phyloP scores from a whole-genome alignment of 2,797 vertebrate genomes.

The Lepilemur septentrionalis region DNA sequence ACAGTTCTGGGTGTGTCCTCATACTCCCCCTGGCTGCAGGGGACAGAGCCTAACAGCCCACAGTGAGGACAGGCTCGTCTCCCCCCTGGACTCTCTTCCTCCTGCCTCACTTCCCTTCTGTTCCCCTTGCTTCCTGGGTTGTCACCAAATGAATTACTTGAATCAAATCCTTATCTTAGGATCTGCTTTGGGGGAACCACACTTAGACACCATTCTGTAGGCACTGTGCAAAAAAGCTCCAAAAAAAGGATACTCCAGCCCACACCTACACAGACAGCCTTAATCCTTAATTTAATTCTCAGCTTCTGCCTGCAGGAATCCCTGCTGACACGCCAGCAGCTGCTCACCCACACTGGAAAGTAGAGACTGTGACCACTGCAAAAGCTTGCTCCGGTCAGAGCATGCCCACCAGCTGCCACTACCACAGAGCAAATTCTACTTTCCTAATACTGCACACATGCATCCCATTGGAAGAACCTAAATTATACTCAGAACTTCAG shows the following conservation, averaged over 20 bases:
- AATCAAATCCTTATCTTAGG: background rate
- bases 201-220: background rate
- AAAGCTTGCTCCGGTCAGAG: background rate
- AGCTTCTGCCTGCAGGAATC: background rate
- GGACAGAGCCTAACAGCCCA: fast-evolving
- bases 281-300: background rate
- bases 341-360: background rate
- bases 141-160: background rate
- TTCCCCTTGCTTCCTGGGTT: background rate
- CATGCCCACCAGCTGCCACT: background rate
- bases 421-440: background rate
- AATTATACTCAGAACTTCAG: background rate
- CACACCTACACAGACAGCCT: background rate
- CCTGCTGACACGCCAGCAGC: background rate
- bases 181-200: background rate
- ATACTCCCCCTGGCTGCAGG: background rate
- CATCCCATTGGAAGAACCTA: background rate
- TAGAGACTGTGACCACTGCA: fast-evolving
- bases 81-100: background rate
- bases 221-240: fast-evolving
- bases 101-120: background rate
- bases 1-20: fast-evolving
- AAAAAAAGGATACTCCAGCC: background rate
- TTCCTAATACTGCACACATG: background rate
- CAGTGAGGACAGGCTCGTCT: fast-evolving